These are phyloP conservation scores for Onychomys arenicola DNA, from an alignment of 2,797 vertebrate genomes.

Conservation along the genomic window DNA sequence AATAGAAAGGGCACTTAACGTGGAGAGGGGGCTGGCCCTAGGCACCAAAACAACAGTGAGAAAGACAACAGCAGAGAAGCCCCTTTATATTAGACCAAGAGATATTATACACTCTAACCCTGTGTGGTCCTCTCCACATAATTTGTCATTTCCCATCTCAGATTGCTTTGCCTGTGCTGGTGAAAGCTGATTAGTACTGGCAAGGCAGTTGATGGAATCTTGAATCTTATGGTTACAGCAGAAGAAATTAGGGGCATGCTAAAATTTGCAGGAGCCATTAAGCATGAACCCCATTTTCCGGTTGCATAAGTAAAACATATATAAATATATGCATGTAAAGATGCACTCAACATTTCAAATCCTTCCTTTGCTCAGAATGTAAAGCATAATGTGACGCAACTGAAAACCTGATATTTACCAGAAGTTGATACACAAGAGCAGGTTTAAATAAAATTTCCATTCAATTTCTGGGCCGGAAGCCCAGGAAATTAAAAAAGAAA, in stretches of 20 bases:
- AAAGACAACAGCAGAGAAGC: neutral
- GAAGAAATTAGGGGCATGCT: neutral
- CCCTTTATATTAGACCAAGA: constrained; percentile 45
- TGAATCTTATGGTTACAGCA: constrained; percentile 17
- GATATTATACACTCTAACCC: constrained; percentile 46
- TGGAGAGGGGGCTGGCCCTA: neutral
- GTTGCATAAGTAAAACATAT: neutral
- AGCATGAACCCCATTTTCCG: neutral
- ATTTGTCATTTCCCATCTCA: constrained; percentile 43
- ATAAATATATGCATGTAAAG: neutral
- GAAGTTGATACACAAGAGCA: constrained; percentile 79
- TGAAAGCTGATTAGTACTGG: constrained; percentile 57
- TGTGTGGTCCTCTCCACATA: neutral
- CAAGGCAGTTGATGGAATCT: constrained; percentile 49
- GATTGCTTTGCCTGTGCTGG: constrained; percentile 30
- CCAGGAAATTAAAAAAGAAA: constrained; percentile 80
- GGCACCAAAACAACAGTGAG: neutral
- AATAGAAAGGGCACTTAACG: neutral
- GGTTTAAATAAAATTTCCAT: constrained; percentile 83
- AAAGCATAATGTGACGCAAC: constrained; percentile 61
- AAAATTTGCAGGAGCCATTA: constrained; percentile 7
- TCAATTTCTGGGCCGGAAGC: constrained; percentile 85
- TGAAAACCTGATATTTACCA: constrained; percentile 67
- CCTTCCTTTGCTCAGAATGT: constrained; percentile 37
- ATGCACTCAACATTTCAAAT: neutral